Percentiles rank a stretch among this genome's conserved stretches.
Conservation (phyloP, 2,797 vertebrate genomes). For the Pristis pectinata region DNA sequence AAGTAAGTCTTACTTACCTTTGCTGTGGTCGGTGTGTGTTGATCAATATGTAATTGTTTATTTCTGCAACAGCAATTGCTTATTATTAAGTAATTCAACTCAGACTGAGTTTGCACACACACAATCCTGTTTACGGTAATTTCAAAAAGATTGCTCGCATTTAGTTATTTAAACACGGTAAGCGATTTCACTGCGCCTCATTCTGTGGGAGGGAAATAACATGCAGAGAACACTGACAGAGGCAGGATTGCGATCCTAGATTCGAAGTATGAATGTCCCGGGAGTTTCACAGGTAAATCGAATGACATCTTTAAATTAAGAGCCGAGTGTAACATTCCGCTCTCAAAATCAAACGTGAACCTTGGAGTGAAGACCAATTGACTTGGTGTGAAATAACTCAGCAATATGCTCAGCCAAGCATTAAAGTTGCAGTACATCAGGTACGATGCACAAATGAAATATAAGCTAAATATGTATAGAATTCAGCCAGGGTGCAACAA, state of each 20-base stretch:
- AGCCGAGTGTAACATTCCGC: not conserved
- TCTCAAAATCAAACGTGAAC: too few species aligned
- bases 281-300: not conserved
- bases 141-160: not conserved
- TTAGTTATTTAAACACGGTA: not conserved
- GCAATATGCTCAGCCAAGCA: not conserved
- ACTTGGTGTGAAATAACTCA: not conserved
- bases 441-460: not conserved
- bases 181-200: not conserved
- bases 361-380: not conserved
- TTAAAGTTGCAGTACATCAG: not conserved
- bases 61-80: conserved; percentile 25
- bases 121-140: not conserved
- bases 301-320: too few species aligned
- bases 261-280: not conserved
- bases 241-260: not conserved
- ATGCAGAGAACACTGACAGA: too few species aligned
- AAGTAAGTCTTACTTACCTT: not conserved
- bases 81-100: not conserved
- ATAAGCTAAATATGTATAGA: not conserved
- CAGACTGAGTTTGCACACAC: conserved; percentile 27
- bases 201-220: not conserved
- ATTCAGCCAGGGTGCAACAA: not conserved
- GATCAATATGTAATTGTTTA: conserved; percentile 9
- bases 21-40: not conserved